Evolutionary conservation across 2,113 vertebrate genomes (phyloP).

Genomic region (Alouatta palliata): DNA sequence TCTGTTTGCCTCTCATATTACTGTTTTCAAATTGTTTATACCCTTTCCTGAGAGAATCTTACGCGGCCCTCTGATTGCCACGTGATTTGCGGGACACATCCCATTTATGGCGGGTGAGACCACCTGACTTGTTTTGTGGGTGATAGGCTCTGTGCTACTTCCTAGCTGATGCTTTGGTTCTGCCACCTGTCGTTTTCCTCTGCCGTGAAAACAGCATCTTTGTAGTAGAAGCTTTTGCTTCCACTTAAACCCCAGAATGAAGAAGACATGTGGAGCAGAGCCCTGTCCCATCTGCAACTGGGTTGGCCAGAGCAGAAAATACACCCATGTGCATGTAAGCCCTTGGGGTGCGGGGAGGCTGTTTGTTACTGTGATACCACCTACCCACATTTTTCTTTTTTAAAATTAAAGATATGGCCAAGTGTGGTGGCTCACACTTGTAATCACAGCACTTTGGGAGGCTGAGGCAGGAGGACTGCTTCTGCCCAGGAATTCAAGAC

Average conservation of each 20-base stretch:
- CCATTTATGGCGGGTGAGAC: background rate
- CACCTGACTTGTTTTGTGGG: background rate
- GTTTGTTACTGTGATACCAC: background rate
- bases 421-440: too few species aligned
- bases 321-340: background rate
- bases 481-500: too few species aligned
- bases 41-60: slow-evolving; percentile 3
- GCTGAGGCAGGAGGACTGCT: too few species aligned
- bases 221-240: background rate
- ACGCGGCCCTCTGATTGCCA: background rate
- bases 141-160: background rate
- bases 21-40: background rate
- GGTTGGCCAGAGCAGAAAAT: background rate
- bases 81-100: background rate
- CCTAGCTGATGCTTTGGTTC: background rate
- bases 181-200: background rate
- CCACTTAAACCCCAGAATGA: background rate
- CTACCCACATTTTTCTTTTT: background rate
- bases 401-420: background rate
- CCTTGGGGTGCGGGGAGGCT: background rate
- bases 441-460: too few species aligned
- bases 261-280: background rate
- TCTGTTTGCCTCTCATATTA: background rate
- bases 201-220: background rate
- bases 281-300: too few species aligned